These are phyloP conservation scores for Lacanobia wlatinum DNA, from an alignment of 2,888 invertebrate genomes.

Conservation along the genomic window DNA sequence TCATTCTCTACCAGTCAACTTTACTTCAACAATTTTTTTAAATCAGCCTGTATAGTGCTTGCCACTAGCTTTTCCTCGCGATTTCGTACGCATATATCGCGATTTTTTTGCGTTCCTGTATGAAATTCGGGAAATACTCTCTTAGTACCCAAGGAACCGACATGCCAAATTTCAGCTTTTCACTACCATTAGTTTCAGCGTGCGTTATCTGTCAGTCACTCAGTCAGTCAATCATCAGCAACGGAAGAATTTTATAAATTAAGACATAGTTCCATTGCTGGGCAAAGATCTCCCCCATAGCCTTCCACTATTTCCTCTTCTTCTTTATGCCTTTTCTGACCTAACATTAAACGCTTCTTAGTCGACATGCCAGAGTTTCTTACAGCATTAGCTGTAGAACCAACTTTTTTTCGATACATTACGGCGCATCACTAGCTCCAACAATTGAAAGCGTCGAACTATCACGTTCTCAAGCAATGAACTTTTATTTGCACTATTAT, in stretches of 20 bases:
- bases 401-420: not conserved
- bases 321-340: not conserved
- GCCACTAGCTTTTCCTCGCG: no score
- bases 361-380: not conserved
- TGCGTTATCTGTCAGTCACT: no score
- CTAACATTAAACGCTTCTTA: not conserved
- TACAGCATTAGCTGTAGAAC: not conserved
- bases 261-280: no score
- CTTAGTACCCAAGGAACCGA: no score
- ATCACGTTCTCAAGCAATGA: constrained; percentile 59
- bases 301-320: not conserved
- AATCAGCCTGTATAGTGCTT: not conserved
- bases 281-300: not conserved
- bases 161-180: no score
- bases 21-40: not conserved
- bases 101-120: no score
- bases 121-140: no score
- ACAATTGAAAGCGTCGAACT: constrained; percentile 59
- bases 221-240: no score
- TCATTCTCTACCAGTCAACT: no score
- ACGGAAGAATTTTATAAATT: no score
- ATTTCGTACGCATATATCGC: no score
- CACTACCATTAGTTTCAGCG: no score
- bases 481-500: constrained; percentile 61
- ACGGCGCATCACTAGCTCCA: constrained; percentile 27